These are phyloP conservation scores for Nyctibius bracteatus DNA, from an alignment of 2,113 vertebrate genomes.

Conservation along the genomic window DNA sequence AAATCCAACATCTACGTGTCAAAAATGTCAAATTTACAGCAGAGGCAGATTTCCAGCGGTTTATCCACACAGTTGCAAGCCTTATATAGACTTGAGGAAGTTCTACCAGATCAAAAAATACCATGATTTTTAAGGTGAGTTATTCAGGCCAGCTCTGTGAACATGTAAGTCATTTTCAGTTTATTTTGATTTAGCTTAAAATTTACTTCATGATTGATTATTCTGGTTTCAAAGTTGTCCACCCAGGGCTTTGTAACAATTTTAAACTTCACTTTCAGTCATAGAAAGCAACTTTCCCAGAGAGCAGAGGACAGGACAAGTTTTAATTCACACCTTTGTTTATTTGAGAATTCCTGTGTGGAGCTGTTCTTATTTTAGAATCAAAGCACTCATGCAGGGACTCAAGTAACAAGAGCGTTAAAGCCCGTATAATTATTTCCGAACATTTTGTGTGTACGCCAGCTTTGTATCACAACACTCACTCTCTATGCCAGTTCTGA, in stretches of 20 bases:
- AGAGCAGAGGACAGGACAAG: neutral
- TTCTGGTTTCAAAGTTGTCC: neutral
- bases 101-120: neutral
- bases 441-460: neutral
- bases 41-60: neutral
- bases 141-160: neutral
- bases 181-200: constrained; percentile 5
- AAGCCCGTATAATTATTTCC: neutral
- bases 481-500: neutral
- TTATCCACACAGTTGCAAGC: neutral
- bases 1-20: neutral
- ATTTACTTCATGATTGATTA: neutral
- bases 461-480: neutral
- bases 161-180: neutral
- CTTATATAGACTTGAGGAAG: neutral
- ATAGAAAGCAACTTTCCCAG: neutral
- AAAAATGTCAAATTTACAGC: neutral
- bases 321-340: constrained; percentile 15
- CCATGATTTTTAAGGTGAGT: neutral
- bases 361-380: neutral
- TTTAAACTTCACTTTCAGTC: neutral
- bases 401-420: neutral
- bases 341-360: neutral
- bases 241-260: neutral
- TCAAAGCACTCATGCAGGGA: neutral